These are phyloP conservation scores for Drosophila macrospina DNA, from an alignment of 2,888 invertebrate species.

Conservation along the genomic window DNA sequence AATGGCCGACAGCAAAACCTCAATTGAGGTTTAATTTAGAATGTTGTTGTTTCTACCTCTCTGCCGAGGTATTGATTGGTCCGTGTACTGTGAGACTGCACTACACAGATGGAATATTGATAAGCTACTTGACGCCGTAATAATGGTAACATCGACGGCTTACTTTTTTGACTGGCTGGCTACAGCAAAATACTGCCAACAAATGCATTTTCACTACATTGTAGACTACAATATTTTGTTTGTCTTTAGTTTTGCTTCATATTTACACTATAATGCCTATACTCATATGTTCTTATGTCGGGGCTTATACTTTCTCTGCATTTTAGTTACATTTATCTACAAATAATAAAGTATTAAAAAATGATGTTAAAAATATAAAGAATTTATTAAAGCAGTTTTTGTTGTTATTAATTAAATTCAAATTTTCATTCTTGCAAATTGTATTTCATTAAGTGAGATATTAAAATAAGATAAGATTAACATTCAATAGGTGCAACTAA, in stretches of 20 bases:
- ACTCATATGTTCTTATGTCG: not conserved
- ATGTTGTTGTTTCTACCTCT: constrained; percentile 65
- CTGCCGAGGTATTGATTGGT: constrained; percentile 56
- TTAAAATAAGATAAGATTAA: constrained; percentile 2
- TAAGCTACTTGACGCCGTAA: constrained; percentile 63
- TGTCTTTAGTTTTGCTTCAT: no score
- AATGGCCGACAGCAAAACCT: constrained; percentile 51
- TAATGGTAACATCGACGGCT: constrained; percentile 28
- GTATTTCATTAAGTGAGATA: constrained; percentile 3
- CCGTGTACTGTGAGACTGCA: constrained; percentile 51
- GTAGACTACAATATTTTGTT: constrained; percentile 6
- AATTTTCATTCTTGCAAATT: not conserved
- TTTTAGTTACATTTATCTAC: no score
- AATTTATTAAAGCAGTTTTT: no score
- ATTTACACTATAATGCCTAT: no score
- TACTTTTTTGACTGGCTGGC: constrained; percentile 27
- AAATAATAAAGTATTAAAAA: no score
- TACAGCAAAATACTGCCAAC: constrained; percentile 25
- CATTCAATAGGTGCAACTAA: constrained; percentile 30
- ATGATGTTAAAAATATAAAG: no score
- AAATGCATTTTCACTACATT: constrained; percentile 68
- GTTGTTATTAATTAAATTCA: no score
- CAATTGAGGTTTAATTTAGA: constrained; percentile 81
- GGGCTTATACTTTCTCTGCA: no score
- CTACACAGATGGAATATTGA: constrained; percentile 83